A percentile compares a stretch with the other conserved stretches of the same genome.
These are phyloP conservation scores for Melanostoma mellinum DNA, from an alignment of 2,888 invertebrate genomes.

Conservation along the genomic window DNA sequence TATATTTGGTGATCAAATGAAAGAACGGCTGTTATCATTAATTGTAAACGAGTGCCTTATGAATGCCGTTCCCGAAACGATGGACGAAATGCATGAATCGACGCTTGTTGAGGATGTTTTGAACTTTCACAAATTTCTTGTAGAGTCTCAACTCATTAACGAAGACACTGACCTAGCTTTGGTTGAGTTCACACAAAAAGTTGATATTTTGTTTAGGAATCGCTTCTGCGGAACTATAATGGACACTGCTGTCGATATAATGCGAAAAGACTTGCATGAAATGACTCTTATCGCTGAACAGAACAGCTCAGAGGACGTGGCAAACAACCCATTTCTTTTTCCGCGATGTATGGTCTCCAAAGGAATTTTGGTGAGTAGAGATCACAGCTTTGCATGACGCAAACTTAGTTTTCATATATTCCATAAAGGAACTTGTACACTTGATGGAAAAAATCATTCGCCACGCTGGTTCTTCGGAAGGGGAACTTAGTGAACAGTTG, in stretches of 20 bases:
- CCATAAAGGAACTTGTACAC: constrained; percentile 77
- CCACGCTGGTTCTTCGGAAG: constrained; percentile 74
- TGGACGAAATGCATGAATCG: constrained; percentile 87
- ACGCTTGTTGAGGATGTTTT: constrained; percentile 86
- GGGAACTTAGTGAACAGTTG: constrained; percentile 80
- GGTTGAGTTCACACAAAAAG: constrained; percentile 87
- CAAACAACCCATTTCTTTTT: constrained; percentile 78
- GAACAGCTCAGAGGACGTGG: constrained; percentile 75
- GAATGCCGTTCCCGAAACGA: constrained; percentile 89
- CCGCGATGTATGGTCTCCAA: constrained; percentile 81
- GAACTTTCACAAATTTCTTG: constrained; percentile 86
- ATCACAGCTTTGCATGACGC: background rate
- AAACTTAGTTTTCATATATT: constrained; percentile 9
- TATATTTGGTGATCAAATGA: constrained; percentile 84
- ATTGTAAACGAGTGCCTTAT: constrained; percentile 89
- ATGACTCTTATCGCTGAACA: constrained; percentile 85
- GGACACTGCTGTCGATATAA: constrained; percentile 87
- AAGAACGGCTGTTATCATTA: constrained; percentile 85
- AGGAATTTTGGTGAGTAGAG: constrained; percentile 80
- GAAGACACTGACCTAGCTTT: constrained; percentile 84
- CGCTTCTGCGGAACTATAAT: constrained; percentile 89
- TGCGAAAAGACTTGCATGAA: constrained; percentile 91
- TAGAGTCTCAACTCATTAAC: constrained; percentile 84
- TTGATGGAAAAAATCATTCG: constrained; percentile 80
- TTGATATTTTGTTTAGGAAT: constrained; percentile 89